Evolutionary conservation across 2,888 invertebrate species (phyloP), one percentile per base, ranked within the genome.

Genomic region (Eilema depressum): DNA sequence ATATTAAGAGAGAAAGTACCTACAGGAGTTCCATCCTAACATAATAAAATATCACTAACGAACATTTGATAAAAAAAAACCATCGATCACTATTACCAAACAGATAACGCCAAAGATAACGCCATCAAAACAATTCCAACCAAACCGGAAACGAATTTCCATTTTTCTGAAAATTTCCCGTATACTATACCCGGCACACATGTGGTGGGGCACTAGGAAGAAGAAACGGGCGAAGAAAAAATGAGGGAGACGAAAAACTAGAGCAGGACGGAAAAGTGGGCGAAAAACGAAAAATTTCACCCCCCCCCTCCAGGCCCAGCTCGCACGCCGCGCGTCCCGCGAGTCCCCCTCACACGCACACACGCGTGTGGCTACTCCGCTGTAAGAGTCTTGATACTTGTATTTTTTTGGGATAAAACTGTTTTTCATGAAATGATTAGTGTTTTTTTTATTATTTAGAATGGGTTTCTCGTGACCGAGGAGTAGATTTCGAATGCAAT

Each of bases 151-250:
- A 92, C 81, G 85, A 66, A 62, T 60, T 65, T n/a, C 67, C 74
- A 69, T 73, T 75, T 53, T 69, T 94, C 92, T 91, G 83, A 20
- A 1, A 26, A 14, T 73, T 68, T 57, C 0, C 12, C 73, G 1
- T 90, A 77, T 88, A 88, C 94, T 94, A 76, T 77, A 77, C 79
- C 84, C 91, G 88, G 92, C 95, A 93, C 95, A 95, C 95, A 95
- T 95, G 95, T 95, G 95, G 95, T 94, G 94, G 94, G 94, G 94
- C 92, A 94, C 94, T 93, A 95, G 95, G 95, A 95, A 95, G 93
- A 93, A 90, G 91, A 91, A 93, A 94, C 93, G 91, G 92, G 93
- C 91, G 92, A 95, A 94, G 94, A 95, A 95, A 95, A 95, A 95
- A 95, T 92, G 95, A 95, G 95, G 94, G 95, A 95, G 95, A 93